Conservation (phyloP, 2,888 invertebrate genomes). For the Hyalella azteca region DNA sequence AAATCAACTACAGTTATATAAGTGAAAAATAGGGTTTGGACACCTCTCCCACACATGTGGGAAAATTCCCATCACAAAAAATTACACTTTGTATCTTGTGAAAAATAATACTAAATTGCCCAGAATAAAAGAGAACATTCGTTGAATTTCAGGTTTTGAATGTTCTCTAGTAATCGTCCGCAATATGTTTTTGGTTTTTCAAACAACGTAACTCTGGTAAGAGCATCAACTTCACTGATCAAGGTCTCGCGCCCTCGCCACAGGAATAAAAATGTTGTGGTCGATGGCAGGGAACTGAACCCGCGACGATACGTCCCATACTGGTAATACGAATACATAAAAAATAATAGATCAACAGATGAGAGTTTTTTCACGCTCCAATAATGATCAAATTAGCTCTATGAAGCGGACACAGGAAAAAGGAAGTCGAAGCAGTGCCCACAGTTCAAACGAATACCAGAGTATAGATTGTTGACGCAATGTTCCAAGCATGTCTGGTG, state of each 20-base stretch:
- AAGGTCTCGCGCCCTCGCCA: background rate
- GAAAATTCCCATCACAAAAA: too few relatives aligned
- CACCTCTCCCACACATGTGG: too few relatives aligned
- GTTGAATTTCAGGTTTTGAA: too few relatives aligned
- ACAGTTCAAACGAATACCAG: background rate
- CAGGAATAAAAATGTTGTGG: background rate
- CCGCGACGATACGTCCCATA: too few relatives aligned
- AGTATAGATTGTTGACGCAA: background rate
- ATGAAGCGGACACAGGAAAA: background rate
- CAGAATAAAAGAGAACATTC: too few relatives aligned
- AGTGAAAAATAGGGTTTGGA: too few relatives aligned
- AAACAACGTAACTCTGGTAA: too few relatives aligned
- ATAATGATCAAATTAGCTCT: background rate
- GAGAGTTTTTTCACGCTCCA: background rate
- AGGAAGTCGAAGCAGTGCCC: background rate
- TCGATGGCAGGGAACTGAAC: background rate
- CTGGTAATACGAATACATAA: background rate
- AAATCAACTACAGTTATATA: too few relatives aligned
- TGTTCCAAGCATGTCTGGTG: background rate
- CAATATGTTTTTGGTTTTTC: too few relatives aligned
- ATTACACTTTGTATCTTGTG: too few relatives aligned
- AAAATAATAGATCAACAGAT: background rate
- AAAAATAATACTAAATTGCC: too few relatives aligned
- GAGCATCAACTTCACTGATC: background rate
- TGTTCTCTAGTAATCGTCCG: too few relatives aligned